Evolutionary conservation across 2,797 vertebrate species (phyloP).

Genomic region (Gobio occitaniae): DNA sequence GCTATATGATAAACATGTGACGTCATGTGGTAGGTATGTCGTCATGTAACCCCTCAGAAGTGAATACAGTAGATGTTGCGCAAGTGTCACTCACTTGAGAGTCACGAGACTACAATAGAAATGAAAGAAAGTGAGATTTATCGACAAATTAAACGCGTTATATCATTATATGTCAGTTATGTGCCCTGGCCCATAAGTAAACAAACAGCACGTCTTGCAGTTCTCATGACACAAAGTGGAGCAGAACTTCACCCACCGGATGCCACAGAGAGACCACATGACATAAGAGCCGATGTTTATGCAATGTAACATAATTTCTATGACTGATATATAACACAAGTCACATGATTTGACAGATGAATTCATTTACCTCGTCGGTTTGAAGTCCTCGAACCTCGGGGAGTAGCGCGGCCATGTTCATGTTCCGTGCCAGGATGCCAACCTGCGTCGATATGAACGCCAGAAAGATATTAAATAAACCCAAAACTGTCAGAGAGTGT

Average conservation of each 20-base stretch:
- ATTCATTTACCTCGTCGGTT: conserved; percentile 73
- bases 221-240: not conserved
- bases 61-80: conserved; percentile 14
- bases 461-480: not conserved
- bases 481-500: not conserved
- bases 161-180: not conserved
- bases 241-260: not conserved
- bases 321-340: not conserved
- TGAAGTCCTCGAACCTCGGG: conserved; percentile 77
- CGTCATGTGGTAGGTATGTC: not conserved
- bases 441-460: conserved; percentile 1
- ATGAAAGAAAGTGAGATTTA: not conserved
- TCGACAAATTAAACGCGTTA: not conserved
- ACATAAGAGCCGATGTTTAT: not conserved
- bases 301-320: not conserved
- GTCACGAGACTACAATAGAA: conserved; percentile 18
- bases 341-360: not conserved
- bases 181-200: not conserved
- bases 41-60: not conserved
- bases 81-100: not conserved
- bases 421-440: conserved; percentile 21
- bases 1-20: not conserved
- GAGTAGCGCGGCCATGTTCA: conserved; percentile 70
- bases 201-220: not conserved
- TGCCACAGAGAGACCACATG: not conserved